These are phyloP conservation scores for Denticeps clupeoides DNA, from an alignment of 2,797 vertebrate genomes.

Conservation along the genomic window DNA sequence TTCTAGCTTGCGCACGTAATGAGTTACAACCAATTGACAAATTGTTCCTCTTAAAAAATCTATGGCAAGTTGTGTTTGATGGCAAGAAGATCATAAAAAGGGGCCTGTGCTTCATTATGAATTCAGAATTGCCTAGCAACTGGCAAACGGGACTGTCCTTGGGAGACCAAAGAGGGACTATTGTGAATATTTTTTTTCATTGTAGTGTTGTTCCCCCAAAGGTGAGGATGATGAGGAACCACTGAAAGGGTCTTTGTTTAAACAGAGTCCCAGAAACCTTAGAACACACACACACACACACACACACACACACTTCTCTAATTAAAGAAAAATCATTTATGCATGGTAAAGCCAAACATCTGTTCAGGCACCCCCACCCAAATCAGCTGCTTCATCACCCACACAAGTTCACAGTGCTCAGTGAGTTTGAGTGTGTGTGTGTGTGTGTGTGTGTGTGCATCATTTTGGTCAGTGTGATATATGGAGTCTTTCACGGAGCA, in stretches of 20 bases:
- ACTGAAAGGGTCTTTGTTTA: background rate
- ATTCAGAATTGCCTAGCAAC: slow-evolving; percentile 5
- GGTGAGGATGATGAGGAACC: background rate
- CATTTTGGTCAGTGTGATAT: too few relatives aligned
- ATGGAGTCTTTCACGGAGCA: too few relatives aligned
- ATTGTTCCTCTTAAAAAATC: background rate
- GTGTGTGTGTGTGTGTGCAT: too few relatives aligned
- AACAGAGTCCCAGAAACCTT: background rate
- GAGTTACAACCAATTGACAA: background rate
- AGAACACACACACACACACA: too few relatives aligned
- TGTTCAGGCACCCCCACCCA: slow-evolving; percentile 26
- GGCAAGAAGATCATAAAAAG: slow-evolving; percentile 1
- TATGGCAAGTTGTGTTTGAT: background rate
- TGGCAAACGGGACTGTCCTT: background rate
- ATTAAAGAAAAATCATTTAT: slow-evolving; percentile 34
- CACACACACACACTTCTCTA: slow-evolving; percentile 33
- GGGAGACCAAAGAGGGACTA: background rate
- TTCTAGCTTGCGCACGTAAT: background rate
- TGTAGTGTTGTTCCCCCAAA: background rate
- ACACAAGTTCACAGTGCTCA: slow-evolving; percentile 19
- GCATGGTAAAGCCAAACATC: slow-evolving; percentile 34
- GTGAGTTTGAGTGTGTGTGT: too few relatives aligned
- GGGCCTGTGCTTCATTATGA: background rate
- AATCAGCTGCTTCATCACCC: slow-evolving; percentile 26
- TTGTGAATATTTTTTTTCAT: background rate